A percentile compares a stretch with the other conserved stretches of the same genome.
phyloP scores from a whole-genome alignment of 2,797 vertebrate genomes.

The Mus caroli region DNA sequence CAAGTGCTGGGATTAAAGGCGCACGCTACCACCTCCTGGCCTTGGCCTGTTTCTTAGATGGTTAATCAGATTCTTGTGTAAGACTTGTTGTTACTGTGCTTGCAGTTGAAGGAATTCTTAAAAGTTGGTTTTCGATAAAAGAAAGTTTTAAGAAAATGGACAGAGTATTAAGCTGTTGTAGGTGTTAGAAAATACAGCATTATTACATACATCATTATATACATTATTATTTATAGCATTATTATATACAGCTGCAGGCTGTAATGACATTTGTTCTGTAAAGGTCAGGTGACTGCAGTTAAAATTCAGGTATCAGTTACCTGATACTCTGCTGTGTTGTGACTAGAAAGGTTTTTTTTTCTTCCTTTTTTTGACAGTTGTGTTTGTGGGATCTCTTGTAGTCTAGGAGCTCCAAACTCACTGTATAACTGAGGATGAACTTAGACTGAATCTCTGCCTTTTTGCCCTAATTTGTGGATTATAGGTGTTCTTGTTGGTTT shows the following conservation, averaged over 20 bases:
- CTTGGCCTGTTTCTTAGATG: background rate
- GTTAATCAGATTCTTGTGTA: background rate
- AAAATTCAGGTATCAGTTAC: slow-evolving; percentile 51
- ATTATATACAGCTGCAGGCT: background rate
- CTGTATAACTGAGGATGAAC: background rate
- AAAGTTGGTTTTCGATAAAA: slow-evolving; percentile 44
- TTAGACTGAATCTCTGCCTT: background rate
- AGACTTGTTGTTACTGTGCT: slow-evolving; percentile 52
- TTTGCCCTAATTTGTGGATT: background rate
- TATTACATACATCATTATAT: background rate
- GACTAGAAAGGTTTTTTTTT: slow-evolving; percentile 13
- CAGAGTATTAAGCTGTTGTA: slow-evolving; percentile 29
- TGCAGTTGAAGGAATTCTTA: background rate
- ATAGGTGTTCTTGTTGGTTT: background rate
- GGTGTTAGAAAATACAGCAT: slow-evolving; percentile 6
- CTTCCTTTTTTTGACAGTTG: background rate
- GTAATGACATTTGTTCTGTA: background rate
- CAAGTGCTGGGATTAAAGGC: no score
- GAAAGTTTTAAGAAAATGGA: background rate
- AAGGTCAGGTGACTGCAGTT: slow-evolving; percentile 30
- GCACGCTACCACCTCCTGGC: no score
- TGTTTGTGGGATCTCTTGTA: background rate
- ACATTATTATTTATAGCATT: no score
- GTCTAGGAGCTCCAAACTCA: background rate
- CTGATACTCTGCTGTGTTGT: background rate